Percentiles rank a stretch among this genome's conserved stretches.
Conservation (phyloP, 2,113 vertebrate species). For the Ictidomys tridecemlineatus region DNA sequence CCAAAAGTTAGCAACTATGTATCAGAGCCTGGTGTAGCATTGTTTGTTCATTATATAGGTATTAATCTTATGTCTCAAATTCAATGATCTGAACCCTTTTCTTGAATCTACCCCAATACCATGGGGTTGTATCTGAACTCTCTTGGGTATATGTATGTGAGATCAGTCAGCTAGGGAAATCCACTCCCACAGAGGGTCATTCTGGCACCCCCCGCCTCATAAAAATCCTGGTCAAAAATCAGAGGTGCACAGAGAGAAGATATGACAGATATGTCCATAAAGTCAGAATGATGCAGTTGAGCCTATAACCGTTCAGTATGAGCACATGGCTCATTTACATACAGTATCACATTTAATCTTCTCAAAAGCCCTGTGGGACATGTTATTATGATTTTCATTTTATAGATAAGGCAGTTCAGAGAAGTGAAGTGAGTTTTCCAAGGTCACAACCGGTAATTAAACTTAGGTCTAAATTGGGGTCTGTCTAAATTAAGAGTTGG, state of each 20-base stretch:
- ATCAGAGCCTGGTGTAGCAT: not conserved
- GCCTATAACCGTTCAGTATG: not conserved
- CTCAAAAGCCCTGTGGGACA: slow-evolving; percentile 6
- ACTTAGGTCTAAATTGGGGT: slow-evolving; percentile 12
- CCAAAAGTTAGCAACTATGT: not conserved
- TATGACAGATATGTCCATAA: not conserved
- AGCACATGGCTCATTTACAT: slow-evolving; percentile 31
- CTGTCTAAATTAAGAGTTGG: slow-evolving; percentile 27
- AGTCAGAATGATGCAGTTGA: not conserved
- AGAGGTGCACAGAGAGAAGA: not conserved
- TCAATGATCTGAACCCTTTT: not conserved
- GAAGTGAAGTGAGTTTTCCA: not conserved
- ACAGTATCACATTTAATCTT: slow-evolving; percentile 8
- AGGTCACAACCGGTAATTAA: slow-evolving; percentile 11
- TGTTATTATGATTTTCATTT: not conserved
- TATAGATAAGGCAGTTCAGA: not conserved
- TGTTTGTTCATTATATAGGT: not conserved
- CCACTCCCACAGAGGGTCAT: not conserved
- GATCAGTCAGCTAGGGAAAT: not conserved
- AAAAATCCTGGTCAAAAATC: not conserved
- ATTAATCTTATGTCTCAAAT: not conserved
- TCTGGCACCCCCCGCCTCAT: not conserved
- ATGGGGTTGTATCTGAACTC: not conserved
- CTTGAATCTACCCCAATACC: not conserved
- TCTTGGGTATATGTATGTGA: not conserved